A percentile compares a stretch with the other conserved stretches of the same genome.
phyloP scores from a whole-genome alignment of 1,140 invertebrate species.

The Araneus ventricosus region DNA sequence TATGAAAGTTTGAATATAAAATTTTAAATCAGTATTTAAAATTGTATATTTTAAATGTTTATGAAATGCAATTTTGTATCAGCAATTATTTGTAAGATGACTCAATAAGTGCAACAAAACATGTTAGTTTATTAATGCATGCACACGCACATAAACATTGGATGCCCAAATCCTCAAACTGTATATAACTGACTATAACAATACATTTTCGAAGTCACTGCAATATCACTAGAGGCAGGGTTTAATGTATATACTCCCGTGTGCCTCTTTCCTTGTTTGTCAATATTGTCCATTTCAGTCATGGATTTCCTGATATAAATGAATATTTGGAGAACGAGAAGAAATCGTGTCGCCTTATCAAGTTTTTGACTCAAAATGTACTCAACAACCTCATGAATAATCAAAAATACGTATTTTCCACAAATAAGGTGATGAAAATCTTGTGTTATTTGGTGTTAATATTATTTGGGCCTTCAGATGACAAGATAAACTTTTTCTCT shows the following conservation, averaged over 20 bases:
- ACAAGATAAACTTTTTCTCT: constrained; percentile 87
- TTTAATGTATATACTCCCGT: constrained; percentile 84
- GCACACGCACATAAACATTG: no score
- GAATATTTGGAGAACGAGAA: constrained; percentile 86
- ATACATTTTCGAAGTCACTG: no score
- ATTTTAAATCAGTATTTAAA: no score
- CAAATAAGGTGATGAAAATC: constrained; percentile 83
- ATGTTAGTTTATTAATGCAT: no score
- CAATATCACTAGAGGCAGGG: no score
- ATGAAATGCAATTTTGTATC: no score
- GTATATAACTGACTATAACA: no score
- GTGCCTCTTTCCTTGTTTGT: constrained; percentile 88
- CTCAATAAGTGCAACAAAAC: no score
- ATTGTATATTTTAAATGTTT: no score
- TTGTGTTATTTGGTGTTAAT: constrained; percentile 86
- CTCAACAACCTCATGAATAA: constrained; percentile 82
- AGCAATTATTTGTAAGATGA: no score
- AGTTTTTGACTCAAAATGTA: constrained; percentile 80
- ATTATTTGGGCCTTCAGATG: constrained; percentile 85
- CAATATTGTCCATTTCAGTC: constrained; percentile 84
- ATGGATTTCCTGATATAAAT: constrained; percentile 83
- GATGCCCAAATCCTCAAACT: no score
- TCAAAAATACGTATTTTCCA: constrained; percentile 84
- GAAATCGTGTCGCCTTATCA: constrained; percentile 84
- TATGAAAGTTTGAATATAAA: no score